Evolutionary conservation across 2,888 invertebrate genomes (phyloP).

Genomic region (Bombylius major): DNA sequence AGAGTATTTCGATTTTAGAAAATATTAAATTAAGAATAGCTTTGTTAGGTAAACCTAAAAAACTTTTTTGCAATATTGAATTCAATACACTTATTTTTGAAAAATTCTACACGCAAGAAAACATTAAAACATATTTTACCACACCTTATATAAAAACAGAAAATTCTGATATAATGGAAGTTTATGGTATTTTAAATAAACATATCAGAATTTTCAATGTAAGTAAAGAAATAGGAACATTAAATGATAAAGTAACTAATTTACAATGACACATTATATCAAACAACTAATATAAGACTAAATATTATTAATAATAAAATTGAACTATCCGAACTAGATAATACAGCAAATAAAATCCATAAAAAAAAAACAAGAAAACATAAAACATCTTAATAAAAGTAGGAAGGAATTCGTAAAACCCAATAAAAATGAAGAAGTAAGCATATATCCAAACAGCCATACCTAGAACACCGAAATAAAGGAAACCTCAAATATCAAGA

Average conservation of each 20-base stretch:
- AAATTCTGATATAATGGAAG: not conserved
- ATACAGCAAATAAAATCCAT: not conserved
- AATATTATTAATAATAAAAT: not conserved
- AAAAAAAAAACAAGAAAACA: not conserved
- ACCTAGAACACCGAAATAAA: too few relatives aligned
- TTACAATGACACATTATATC: not conserved
- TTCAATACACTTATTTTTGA: not conserved
- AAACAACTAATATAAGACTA: not conserved
- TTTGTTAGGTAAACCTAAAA: not conserved
- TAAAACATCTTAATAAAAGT: not conserved
- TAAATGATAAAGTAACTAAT: not conserved
- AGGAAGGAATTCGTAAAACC: not conserved
- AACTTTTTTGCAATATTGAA: not conserved
- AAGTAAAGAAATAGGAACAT: not conserved
- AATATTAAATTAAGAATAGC: not conserved
- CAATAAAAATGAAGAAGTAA: too few relatives aligned
- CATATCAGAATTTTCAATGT: not conserved
- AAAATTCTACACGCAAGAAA: not conserved
- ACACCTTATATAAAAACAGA: not conserved
- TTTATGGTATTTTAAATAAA: not conserved
- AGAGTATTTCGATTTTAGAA: too few relatives aligned
- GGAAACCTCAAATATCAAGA: too few relatives aligned
- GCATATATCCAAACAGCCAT: too few relatives aligned
- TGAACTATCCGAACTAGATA: not conserved
- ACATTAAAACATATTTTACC: not conserved